These are phyloP conservation scores for Conus ventricosus DNA, from an alignment of 1,140 invertebrate genomes.

Conservation along the genomic window DNA sequence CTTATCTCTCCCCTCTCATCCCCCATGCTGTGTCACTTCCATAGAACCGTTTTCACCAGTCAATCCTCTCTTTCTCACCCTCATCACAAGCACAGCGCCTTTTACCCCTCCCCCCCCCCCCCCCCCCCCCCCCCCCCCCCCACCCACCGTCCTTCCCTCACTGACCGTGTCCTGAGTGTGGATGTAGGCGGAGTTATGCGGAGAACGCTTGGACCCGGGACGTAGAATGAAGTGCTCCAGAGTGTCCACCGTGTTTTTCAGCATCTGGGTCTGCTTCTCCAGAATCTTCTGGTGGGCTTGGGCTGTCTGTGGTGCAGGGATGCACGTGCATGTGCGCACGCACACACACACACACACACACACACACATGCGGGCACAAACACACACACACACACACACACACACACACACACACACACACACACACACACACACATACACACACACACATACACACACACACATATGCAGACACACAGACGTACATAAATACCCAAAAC, in stretches of 20 bases:
- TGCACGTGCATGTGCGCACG: not conserved
- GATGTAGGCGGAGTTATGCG: not conserved
- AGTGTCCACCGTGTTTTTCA: constrained; percentile 56
- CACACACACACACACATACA: too few species aligned
- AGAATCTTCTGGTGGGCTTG: constrained; percentile 80
- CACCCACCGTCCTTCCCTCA: not conserved
- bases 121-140: too few species aligned
- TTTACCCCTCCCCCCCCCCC: too few species aligned
- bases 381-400: not conserved
- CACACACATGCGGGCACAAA: not conserved
- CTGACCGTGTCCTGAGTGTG: constrained; percentile 26
- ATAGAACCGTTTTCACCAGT: too few species aligned
- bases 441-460: too few species aligned
- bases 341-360: not conserved
- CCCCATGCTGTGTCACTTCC: too few species aligned
- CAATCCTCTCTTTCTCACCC: too few species aligned
- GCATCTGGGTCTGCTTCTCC: constrained; percentile 78
- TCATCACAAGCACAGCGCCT: too few species aligned
- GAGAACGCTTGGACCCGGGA: not conserved
- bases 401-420: not conserved
- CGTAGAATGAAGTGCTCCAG: constrained; percentile 7
- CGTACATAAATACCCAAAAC: too few species aligned
- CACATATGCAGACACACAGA: too few species aligned
- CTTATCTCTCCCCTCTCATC: too few species aligned
- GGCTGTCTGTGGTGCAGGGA: constrained; percentile 74